Evolutionary conservation across 2,888 invertebrate species (phyloP).

Genomic region (Drosophila macrospina): DNA sequence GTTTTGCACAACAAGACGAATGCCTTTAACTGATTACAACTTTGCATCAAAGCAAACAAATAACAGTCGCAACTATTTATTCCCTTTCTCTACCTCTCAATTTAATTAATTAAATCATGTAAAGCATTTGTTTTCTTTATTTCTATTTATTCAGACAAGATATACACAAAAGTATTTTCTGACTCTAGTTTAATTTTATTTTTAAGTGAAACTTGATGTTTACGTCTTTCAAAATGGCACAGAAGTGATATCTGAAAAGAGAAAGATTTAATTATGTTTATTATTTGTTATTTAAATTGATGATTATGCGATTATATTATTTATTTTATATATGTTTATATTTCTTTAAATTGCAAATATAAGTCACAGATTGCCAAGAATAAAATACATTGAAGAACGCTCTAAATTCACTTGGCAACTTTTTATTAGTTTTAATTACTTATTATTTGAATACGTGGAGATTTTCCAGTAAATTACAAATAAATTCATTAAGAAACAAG

Average conservation of each 20-base stretch:
- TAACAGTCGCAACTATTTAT: not conserved
- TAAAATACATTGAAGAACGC: too few species aligned
- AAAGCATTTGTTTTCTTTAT: conserved; percentile 32
- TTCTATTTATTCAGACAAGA: conserved; percentile 7
- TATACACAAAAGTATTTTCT: not conserved
- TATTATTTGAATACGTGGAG: too few species aligned
- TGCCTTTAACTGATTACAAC: conserved; percentile 84
- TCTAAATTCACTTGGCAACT: too few species aligned
- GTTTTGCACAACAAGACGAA: conserved; percentile 83
- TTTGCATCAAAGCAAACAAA: conserved; percentile 43
- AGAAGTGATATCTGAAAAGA: conserved; percentile 22
- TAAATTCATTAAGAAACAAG: too few species aligned
- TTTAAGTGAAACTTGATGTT: not conserved
- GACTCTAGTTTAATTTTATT: conserved; percentile 11
- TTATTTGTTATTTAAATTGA: too few species aligned
- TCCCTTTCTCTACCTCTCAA: not conserved
- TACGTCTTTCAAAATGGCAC: not conserved
- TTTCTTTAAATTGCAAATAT: too few species aligned
- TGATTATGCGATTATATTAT: too few species aligned
- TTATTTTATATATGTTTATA: too few species aligned
- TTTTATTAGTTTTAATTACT: too few species aligned
- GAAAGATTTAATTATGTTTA: not conserved
- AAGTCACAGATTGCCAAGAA: too few species aligned
- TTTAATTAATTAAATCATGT: conserved; percentile 52
- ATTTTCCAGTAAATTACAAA: too few species aligned